Evolutionary conservation across 2,888 invertebrate genomes (phyloP), one percentile per base, ranked within the genome.

Genomic region (Blomia tropicalis): DNA sequence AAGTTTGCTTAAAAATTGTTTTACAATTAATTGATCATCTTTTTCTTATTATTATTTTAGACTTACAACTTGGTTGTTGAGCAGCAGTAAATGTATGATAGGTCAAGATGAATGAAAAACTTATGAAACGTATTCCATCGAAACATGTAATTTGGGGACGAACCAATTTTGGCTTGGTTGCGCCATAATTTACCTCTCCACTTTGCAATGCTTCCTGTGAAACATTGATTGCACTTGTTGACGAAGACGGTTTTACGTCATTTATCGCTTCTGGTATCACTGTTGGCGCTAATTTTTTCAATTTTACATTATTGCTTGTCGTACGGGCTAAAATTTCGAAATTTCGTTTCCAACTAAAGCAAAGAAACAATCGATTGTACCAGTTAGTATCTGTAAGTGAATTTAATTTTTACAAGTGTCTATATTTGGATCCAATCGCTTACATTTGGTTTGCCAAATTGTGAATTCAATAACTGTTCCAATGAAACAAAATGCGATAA

Each of bases 31-130:
- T 25, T 11, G 22, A 54, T 60, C n/a, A 27, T 25, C n/a, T 29
- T 23, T 59, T 36, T 27, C 3, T 43, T n/a, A 30, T 19, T 54
- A 29, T n/a, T n/a, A 7, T 22, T 51, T 53, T 25, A 5, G 2
- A 27, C 32, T 44, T 19, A 62, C 62, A 41, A 43, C 62, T 62
- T 43, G 62, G 62, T 27, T 41, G 2, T 27, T 62, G 62, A 29
- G 58, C 62, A 27, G 43, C 62, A 29, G 62, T 62, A 25, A 23
- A 62, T 22, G 47, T 58, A 27, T 62, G 62, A 41, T 62, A 62
- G n/a, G 58, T 22, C 5, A 62, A 30, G 5, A 62, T 62, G 25
- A 62, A 62, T 4, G 29, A n/a, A n/a, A 62, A 41, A 51, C 58
- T 59, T 2, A 62, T 58, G 1, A 62, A 17, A 4, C 62, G 41